Conservation (phyloP, 1,140 invertebrate genomes). For the Harpegnathos saltator region DNA sequence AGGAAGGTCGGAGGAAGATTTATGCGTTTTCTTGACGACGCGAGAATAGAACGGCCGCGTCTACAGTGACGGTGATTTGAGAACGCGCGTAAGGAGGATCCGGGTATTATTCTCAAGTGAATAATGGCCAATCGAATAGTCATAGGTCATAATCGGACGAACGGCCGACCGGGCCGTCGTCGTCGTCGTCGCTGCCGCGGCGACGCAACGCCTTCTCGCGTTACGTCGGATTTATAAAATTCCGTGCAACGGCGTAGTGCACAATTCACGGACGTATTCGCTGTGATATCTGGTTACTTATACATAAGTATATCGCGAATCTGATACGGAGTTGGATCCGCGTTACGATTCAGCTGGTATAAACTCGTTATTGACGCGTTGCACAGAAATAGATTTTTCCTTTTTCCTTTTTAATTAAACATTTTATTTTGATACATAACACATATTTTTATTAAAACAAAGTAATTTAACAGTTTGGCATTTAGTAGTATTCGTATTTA, state of each 20-base stretch:
- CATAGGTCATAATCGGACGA: conserved; percentile 63
- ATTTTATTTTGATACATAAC: too few species aligned
- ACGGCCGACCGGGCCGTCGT: conserved; percentile 3
- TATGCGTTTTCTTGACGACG: conserved; percentile 7
- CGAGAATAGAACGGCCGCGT: not conserved
- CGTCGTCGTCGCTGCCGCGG: too few species aligned
- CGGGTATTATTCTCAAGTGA: conserved; percentile 60
- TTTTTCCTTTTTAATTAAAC: too few species aligned
- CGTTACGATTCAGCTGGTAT: not conserved
- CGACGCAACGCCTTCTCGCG: conserved; percentile 37
- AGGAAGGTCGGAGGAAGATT: not conserved
- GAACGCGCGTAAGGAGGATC: not conserved
- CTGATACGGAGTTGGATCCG: not conserved
- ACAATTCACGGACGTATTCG: not conserved
- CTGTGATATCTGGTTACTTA: conserved; percentile 1
- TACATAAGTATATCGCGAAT: not conserved
- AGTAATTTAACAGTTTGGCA: too few species aligned
- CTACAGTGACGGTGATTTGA: not conserved
- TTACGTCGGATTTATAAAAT: not conserved
- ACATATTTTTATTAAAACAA: too few species aligned
- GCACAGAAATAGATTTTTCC: too few species aligned
- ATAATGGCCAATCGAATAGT: conserved; percentile 66
- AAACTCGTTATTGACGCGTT: too few species aligned
- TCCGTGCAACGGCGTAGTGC: not conserved
- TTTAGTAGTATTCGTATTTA: too few species aligned